Percentiles rank a stretch among this genome's conserved stretches.
These are phyloP conservation scores for Austrofundulus limnaeus DNA, from an alignment of 2,113 vertebrate species.

Conservation along the genomic window DNA sequence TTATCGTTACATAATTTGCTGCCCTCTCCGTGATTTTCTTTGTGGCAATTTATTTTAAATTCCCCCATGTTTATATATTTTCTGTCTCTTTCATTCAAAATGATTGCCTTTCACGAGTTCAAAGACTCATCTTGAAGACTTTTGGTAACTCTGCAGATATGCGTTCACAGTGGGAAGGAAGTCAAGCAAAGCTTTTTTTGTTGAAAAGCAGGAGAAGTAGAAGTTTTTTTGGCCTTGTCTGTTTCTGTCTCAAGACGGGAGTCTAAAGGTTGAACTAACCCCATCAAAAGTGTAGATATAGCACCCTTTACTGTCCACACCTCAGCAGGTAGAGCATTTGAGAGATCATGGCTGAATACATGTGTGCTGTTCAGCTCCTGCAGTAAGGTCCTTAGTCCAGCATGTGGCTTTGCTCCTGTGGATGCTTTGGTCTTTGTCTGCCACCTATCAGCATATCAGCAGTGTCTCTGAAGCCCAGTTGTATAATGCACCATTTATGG, in stretches of 20 bases:
- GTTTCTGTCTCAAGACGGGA: constrained; percentile 54
- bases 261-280: constrained; percentile 54
- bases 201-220: constrained; percentile 56
- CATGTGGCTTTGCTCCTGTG: constrained; percentile 66
- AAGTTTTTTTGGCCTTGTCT: constrained; percentile 45
- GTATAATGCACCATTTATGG: constrained; percentile 79
- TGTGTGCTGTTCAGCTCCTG: constrained; percentile 52
- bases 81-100: constrained; percentile 71
- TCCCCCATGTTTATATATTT: constrained; percentile 79
- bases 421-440: constrained; percentile 77
- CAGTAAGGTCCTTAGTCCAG: constrained; percentile 57
- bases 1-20: constrained; percentile 77
- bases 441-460: constrained; percentile 79
- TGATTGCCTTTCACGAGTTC: constrained; percentile 77
- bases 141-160: constrained; percentile 73
- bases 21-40: constrained; percentile 70
- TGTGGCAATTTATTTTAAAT: constrained; percentile 78
- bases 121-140: constrained; percentile 75
- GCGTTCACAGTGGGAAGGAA: constrained; percentile 44
- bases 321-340: constrained; percentile 54
- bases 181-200: constrained; percentile 40
- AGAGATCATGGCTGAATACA: constrained; percentile 44
- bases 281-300: constrained; percentile 56
- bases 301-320: constrained; percentile 49
- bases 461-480: constrained; percentile 77